These are phyloP conservation scores for Cinclus cinclus DNA, from an alignment of 2,113 vertebrate species.

Conservation along the genomic window DNA sequence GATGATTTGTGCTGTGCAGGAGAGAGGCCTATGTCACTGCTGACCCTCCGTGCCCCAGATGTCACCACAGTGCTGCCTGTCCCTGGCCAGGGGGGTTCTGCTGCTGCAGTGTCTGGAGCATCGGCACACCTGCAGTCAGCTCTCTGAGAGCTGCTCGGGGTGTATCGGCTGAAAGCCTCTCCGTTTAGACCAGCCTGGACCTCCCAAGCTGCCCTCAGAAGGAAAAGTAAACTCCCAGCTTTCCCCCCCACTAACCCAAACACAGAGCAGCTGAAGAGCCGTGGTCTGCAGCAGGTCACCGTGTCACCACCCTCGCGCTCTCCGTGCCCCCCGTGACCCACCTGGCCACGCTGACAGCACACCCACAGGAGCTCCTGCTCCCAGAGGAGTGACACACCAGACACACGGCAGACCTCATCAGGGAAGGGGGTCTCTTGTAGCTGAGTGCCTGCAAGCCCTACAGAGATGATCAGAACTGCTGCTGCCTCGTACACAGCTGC, in stretches of 20 bases:
- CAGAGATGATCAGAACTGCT: not conserved
- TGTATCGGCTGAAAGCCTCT: not conserved
- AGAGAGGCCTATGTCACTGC: not conserved
- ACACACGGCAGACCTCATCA: not conserved
- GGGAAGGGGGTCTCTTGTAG: not conserved
- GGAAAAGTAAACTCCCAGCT: not conserved
- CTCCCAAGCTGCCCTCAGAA: not conserved
- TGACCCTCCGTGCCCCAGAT: not conserved
- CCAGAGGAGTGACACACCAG: accelerated
- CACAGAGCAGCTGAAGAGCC: not conserved
- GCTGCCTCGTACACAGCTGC: not conserved
- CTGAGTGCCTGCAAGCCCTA: not conserved
- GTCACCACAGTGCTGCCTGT: not conserved
- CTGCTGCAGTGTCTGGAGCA: accelerated
- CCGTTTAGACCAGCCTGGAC: not conserved
- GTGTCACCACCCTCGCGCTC: not conserved
- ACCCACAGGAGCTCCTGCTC: not conserved
- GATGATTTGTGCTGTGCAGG: not conserved
- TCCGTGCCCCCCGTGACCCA: accelerated
- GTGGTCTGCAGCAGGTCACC: not conserved
- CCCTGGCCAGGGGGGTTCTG: not conserved
- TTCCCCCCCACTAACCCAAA: not conserved
- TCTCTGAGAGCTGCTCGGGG: not conserved
- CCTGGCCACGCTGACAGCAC: not conserved
- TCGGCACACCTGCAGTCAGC: accelerated